Conservation (phyloP, 2,797 vertebrate genomes). For the Neomorphus geoffroyi region DNA sequence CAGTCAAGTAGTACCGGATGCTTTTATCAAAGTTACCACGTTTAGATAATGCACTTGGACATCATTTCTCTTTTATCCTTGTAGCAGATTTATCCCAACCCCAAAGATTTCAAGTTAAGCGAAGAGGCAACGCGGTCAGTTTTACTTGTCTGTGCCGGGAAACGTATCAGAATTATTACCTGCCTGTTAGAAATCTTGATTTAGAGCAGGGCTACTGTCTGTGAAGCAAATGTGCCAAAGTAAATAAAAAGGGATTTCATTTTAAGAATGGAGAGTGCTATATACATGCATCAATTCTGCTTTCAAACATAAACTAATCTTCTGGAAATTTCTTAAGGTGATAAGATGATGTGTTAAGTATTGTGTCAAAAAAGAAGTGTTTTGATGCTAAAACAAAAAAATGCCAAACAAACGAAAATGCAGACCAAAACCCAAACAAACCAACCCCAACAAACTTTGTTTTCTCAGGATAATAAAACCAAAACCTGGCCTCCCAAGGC, state of each 20-base stretch:
- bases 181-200: not conserved
- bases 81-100: not conserved
- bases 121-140: not conserved
- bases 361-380: too few species aligned
- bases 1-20: not conserved
- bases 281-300: not conserved
- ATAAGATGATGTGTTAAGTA: not conserved
- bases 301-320: not conserved
- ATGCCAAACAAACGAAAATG: not conserved
- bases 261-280: not conserved
- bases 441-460: not conserved
- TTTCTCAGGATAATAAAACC: slow-evolving; percentile 93
- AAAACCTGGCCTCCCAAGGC: slow-evolving; percentile 99
- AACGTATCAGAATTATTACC: not conserved
- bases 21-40: not conserved
- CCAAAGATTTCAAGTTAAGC: not conserved
- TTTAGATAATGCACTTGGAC: not conserved
- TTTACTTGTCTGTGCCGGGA: not conserved
- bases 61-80: not conserved
- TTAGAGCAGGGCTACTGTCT: not conserved
- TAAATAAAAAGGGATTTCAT: not conserved
- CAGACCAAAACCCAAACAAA: not conserved
- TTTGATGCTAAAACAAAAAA: not conserved
- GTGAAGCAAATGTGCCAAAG: not conserved
- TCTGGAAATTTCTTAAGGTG: not conserved